Conservation (phyloP, 30 jellyfish, hydroid and myxozoan genomes). For the Turritopsis rubra region DNA sequence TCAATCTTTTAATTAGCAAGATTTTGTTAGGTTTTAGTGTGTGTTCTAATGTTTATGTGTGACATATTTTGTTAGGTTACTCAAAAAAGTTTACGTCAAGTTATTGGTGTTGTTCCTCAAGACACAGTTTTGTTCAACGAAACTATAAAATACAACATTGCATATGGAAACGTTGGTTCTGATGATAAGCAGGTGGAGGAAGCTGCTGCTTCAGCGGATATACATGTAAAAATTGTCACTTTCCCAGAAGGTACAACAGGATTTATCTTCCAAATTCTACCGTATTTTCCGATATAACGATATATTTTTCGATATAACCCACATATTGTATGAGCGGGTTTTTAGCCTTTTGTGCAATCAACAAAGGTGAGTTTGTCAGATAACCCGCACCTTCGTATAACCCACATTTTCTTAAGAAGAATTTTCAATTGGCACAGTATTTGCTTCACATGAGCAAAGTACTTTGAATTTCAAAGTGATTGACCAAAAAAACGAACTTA, state of each 20-base stretch:
- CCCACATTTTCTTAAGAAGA: too few species aligned
- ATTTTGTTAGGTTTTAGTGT: not conserved
- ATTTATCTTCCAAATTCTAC: not conserved
- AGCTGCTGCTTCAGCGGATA: constrained; percentile 96
- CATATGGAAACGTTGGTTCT: constrained; percentile 80
- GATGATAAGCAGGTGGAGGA: constrained; percentile 49
- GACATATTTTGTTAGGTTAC: constrained; percentile 57
- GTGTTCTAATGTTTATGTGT: too few species aligned
- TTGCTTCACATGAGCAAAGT: too few species aligned
- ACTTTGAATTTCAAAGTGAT: too few species aligned
- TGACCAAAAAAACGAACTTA: too few species aligned
- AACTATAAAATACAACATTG: constrained; percentile 77
- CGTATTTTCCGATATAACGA: too few species aligned
- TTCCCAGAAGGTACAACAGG: constrained; percentile 69
- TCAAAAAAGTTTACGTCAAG: constrained; percentile 61
- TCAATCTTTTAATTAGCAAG: not conserved
- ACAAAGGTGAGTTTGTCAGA: too few species aligned
- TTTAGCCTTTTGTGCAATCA: too few species aligned
- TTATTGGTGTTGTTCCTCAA: constrained; percentile 97
- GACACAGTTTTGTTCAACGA: constrained; percentile 94
- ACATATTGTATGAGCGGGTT: too few species aligned
- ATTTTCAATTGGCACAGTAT: too few species aligned
- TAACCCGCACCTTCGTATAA: too few species aligned
- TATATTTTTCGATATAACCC: too few species aligned
- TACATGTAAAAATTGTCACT: constrained; percentile 57